A percentile compares a stretch with the other conserved stretches of the same genome.
phyloP scores from a whole-genome alignment of 2,888 invertebrate genomes.

The Ophion ventricosus region DNA sequence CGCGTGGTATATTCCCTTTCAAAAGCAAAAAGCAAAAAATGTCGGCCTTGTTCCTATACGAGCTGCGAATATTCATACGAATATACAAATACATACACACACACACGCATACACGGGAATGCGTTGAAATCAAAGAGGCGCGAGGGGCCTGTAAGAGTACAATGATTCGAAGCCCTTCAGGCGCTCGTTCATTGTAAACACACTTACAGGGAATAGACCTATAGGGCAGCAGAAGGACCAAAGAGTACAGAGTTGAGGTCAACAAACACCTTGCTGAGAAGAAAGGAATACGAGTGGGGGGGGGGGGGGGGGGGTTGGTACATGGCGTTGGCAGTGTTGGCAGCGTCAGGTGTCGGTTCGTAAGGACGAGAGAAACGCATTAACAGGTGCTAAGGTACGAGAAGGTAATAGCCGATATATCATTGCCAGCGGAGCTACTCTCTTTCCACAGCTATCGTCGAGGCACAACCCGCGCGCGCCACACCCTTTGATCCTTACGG shows the following conservation, averaged over 20 bases:
- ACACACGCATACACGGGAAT: constrained; percentile 61
- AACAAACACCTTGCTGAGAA: too few species aligned
- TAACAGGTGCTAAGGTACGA: constrained; percentile 78
- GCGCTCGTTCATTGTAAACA: background rate
- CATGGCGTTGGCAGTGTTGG: constrained; percentile 43
- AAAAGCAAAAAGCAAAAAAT: constrained; percentile 75
- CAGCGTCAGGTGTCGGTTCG: constrained; percentile 76
- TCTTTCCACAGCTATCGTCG: constrained; percentile 65
- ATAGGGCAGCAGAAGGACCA: too few species aligned
- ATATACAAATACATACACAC: background rate
- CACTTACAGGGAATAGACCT: background rate
- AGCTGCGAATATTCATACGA: constrained; percentile 31
- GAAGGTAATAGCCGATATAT: constrained; percentile 79
- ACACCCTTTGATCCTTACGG: constrained; percentile 66
- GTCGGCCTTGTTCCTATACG: constrained; percentile 30
- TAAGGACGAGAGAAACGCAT: constrained; percentile 76
- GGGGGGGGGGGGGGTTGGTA: constrained; percentile 33
- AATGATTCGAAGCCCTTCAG: background rate
- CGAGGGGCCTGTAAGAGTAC: background rate
- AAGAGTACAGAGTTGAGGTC: too few species aligned
- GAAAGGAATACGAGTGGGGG: background rate
- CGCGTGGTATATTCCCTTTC: constrained; percentile 75
- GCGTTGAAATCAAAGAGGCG: background rate
- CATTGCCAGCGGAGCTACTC: constrained; percentile 72
- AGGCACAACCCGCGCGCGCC: constrained; percentile 49